A percentile compares a stretch with the other conserved stretches of the same genome.
These are phyloP conservation scores for Aix galericulata DNA, from an alignment of 2,113 vertebrate species.

Conservation along the genomic window DNA sequence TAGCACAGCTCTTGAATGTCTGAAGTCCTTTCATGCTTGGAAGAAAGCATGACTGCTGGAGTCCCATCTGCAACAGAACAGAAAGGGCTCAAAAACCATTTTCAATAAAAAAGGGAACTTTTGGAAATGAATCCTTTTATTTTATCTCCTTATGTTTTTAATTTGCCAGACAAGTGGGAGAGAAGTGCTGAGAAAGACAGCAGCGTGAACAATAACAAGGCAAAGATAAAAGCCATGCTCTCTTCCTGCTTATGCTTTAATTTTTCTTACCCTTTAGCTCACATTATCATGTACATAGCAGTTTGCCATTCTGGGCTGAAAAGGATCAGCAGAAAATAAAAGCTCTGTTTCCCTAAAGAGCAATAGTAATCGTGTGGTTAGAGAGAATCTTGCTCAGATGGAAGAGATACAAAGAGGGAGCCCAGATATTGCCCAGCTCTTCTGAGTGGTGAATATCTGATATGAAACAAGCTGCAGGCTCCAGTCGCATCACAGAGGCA, in stretches of 20 bases:
- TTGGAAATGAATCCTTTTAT: slow-evolving; percentile 34
- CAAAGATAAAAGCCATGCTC: slow-evolving; percentile 25
- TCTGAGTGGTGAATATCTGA: background rate
- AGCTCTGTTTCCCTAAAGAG: background rate
- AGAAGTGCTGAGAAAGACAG: slow-evolving; percentile 36
- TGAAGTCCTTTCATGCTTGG: slow-evolving; percentile 28
- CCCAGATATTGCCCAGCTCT: background rate
- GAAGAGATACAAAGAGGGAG: background rate
- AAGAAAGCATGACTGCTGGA: slow-evolving; percentile 34
- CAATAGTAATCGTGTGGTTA: background rate
- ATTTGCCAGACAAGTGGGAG: slow-evolving; percentile 40
- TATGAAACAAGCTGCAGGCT: background rate
- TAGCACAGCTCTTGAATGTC: background rate
- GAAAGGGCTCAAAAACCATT: slow-evolving; percentile 3
- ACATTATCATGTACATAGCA: background rate
- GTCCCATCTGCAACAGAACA: slow-evolving; percentile 1
- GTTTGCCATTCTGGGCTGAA: background rate
- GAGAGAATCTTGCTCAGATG: background rate
- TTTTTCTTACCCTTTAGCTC: slow-evolving; percentile 37
- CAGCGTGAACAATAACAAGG: background rate
- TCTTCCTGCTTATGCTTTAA: slow-evolving; percentile 5
- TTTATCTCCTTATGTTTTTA: slow-evolving; percentile 32
- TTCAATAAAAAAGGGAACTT: background rate
- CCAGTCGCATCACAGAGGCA: background rate
- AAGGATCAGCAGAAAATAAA: slow-evolving; percentile 31